Evolutionary conservation across 1,140 invertebrate genomes (phyloP).

Genomic region (Reticulitermes speratus): DNA sequence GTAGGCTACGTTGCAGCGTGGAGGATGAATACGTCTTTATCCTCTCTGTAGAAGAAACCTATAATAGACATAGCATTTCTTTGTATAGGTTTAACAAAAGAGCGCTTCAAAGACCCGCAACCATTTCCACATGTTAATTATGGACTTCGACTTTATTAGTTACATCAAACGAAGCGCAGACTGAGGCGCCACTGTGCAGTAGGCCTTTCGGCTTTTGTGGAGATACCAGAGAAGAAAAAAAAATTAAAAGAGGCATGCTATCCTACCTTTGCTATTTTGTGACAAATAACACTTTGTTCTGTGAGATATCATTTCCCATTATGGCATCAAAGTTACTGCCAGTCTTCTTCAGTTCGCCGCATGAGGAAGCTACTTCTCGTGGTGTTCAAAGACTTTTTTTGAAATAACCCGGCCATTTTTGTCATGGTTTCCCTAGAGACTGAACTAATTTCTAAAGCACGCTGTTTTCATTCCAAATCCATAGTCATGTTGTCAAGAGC

Average conservation of each 20-base stretch:
- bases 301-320: neutral
- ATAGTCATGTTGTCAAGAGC: conserved; percentile 11
- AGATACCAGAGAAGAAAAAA: neutral
- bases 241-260: neutral
- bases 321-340: neutral
- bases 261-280: neutral
- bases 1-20: neutral
- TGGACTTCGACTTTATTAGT: neutral
- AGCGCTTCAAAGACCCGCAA: neutral
- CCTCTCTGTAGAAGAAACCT: neutral
- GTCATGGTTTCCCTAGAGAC: neutral
- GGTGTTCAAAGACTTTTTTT: neutral
- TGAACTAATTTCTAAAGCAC: conserved; percentile 8
- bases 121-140: conserved; percentile 5
- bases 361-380: neutral
- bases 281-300: neutral
- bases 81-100: conserved; percentile 1
- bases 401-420: neutral
- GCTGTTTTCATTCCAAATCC: conserved; percentile 11
- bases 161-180: neutral
- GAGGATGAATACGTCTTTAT: neutral
- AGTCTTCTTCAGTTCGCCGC: neutral
- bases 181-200: neutral
- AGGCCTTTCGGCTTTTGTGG: neutral
- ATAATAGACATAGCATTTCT: neutral